Conservation (phyloP, 1,140 invertebrate species). For the Matsumurasca onukii region DNA sequence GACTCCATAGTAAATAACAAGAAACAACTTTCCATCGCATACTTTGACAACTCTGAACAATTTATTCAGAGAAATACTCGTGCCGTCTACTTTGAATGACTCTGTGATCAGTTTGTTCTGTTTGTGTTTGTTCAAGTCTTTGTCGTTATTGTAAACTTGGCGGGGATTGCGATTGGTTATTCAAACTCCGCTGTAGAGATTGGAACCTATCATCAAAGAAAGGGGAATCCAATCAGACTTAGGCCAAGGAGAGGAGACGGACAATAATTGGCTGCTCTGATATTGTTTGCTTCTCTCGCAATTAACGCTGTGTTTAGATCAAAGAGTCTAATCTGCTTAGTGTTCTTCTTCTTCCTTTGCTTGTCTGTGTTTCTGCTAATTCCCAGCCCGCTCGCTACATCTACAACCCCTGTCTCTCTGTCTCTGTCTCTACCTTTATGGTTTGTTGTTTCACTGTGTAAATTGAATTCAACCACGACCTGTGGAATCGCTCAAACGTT, state of each 20-base stretch:
- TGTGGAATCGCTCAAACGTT: no score
- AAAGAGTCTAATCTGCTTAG: not conserved
- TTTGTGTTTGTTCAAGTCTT: not conserved
- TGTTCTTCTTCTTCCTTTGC: not conserved
- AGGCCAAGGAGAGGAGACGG: not conserved
- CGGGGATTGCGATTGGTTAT: not conserved
- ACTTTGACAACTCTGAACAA: no score
- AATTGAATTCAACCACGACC: no score
- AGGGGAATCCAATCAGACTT: not conserved
- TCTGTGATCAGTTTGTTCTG: not conserved
- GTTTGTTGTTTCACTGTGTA: no score
- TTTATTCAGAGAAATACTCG: no score
- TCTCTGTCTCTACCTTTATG: no score
- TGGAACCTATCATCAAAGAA: not conserved
- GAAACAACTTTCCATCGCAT: no score
- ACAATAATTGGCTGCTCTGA: not conserved
- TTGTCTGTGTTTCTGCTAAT: not conserved
- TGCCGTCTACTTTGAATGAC: no score
- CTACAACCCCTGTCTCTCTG: no score
- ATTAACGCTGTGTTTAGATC: not conserved
- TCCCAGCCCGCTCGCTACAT: no score
- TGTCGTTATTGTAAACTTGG: constrained; percentile 1
- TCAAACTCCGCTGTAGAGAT: not conserved
- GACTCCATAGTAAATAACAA: no score
- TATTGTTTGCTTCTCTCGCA: not conserved